Evolutionary conservation across 2,888 invertebrate genomes (phyloP), one percentile per base, ranked within the genome.

Genomic region (Allacma fusca): DNA sequence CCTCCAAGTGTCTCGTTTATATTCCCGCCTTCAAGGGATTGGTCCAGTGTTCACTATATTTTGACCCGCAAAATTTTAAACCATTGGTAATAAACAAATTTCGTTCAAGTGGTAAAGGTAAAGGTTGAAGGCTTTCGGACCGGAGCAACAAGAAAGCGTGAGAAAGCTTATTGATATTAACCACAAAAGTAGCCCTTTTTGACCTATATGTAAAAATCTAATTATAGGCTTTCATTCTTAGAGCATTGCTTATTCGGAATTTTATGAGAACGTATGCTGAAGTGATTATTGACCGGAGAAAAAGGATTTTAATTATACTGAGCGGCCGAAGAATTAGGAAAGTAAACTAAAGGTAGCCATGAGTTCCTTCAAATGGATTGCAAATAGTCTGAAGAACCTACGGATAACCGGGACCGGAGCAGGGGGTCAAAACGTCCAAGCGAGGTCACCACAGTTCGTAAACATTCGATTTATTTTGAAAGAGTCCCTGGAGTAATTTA

Each of bases 381-480:
- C 80, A 21, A 83, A 79, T 29, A 80, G 81, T 44, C 59, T 83
- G 72, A 82, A 81, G 62, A 82, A 76, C 50, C 75, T 83, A 1
- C 79, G 81, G n/a, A 57, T 78, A 12, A 13, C 73, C 16, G 59
- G 79, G 80, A 73, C 77, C 70, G n/a, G 23, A 1, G 34, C 26
- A 7, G 59, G 68, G 40, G 19, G 57, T 24, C 68, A 76, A 1
- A 57, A 16, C 68, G 21, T 34, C 72, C 80, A 80, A 74, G 79
- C 80, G 80, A 83, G 83, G 83, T 83, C 76, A 81, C 81, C 83
- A 79, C 76, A 40, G 76, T 75, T 67, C 65, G 67, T 67, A 67
- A 73, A 62, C n/a, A n/a, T 28, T 68, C 1, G 5, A 40, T 2
- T 23, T 28, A 40, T 40, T 21, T 68, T 21, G n/a, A 23, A 68